Conservation (phyloP, 2,797 vertebrate species). For the Pantherophis vulpinus region DNA sequence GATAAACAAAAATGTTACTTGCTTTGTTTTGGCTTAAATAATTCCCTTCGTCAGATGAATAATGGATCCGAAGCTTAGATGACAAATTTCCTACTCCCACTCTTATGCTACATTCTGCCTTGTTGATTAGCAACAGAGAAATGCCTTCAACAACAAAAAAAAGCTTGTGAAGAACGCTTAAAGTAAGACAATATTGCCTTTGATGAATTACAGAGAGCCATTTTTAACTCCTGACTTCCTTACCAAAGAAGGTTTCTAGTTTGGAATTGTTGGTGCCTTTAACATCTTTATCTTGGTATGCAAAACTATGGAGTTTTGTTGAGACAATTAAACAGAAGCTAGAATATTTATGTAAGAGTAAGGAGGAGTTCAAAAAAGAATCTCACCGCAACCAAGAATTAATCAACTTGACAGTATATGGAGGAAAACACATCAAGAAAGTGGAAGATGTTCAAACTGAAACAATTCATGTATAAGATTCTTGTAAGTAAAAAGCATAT, state of each 20-base stretch:
- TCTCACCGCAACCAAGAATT: background rate
- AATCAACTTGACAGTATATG: background rate
- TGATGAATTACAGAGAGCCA: background rate
- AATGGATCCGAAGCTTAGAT: background rate
- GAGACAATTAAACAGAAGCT: background rate
- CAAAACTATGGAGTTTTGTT: background rate
- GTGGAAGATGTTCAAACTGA: background rate
- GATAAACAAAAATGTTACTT: background rate
- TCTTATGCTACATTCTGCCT: background rate
- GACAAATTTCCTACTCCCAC: background rate
- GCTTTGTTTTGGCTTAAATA: background rate
- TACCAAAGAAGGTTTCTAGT: background rate
- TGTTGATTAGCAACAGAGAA: background rate
- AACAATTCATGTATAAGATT: background rate
- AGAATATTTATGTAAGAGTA: background rate
- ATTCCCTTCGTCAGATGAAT: background rate
- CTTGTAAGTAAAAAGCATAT: background rate
- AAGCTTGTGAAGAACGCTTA: background rate
- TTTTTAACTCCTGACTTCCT: background rate
- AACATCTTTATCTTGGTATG: background rate
- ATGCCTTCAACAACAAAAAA: background rate
- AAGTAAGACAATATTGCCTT: background rate
- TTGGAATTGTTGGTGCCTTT: background rate
- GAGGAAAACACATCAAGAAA: background rate
- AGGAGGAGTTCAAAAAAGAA: background rate